These are phyloP conservation scores for Podilymbus podiceps DNA, from an alignment of 2,113 vertebrate genomes.

Conservation along the genomic window DNA sequence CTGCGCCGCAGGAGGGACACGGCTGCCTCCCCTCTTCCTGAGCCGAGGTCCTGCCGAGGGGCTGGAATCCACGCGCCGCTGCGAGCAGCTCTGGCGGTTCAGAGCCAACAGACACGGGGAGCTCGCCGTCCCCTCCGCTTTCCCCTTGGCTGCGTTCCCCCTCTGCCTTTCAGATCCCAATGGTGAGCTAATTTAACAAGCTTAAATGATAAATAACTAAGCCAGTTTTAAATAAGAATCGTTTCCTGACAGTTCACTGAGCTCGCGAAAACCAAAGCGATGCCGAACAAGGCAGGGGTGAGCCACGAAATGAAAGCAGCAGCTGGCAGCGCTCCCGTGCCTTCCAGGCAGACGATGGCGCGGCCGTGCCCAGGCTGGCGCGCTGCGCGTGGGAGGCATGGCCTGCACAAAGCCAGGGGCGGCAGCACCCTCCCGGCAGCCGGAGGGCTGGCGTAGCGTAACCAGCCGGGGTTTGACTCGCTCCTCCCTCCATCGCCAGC, in stretches of 20 bases:
- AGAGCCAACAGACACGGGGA: neutral
- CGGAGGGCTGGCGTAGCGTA: neutral
- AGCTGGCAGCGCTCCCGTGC: neutral
- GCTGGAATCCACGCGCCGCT: rapidly evolving
- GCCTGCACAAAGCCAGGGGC: neutral
- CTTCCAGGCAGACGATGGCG: neutral
- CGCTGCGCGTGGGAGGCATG: rapidly evolving
- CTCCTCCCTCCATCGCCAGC: neutral
- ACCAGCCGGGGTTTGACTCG: neutral
- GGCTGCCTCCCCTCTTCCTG: neutral
- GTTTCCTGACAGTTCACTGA: neutral
- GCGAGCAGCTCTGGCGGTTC: neutral
- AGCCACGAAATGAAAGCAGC: neutral
- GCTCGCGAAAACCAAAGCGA: neutral
- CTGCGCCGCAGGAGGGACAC: neutral
- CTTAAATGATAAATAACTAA: neutral
- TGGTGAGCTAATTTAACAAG: rapidly evolving
- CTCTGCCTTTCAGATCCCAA: neutral
- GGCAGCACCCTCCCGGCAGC: neutral
- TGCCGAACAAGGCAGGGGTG: neutral
- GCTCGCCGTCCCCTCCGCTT: neutral
- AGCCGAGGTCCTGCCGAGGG: neutral
- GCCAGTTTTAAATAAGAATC: rapidly evolving
- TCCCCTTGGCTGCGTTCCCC: rapidly evolving
- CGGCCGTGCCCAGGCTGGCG: rapidly evolving